Base-by-base conservation (phyloP, 2,888 invertebrate species). In the Pristionchus mayeri region DNA sequence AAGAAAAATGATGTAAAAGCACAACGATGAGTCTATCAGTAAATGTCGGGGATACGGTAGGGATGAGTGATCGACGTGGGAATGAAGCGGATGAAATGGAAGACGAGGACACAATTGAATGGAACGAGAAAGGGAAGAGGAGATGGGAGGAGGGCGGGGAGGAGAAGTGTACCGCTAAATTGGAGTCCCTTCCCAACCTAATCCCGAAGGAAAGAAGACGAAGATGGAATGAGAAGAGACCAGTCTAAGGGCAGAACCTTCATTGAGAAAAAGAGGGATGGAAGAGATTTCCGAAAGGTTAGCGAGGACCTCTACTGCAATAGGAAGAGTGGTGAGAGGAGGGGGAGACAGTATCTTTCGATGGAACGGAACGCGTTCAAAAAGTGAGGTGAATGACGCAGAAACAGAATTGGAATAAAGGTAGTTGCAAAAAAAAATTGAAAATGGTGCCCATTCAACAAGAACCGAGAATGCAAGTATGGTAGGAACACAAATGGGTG, bases 191-290 rank as follows among this genome's bases (percentile, higher is more conserved):
- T 44, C 44, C 30, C 76, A 78, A 78, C 76, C 76, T 78, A 78
- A 48, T 78, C 76, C 50, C 40, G 50, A 80, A 34, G 57, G 48
- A 57, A 71, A 57, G 54, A 57, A 57, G 80, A 80, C 34, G 60
- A 60, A 80, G 80, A 80, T 37, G 48, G 80, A 80, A 57, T 40
- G 80, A 57, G 80, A 80, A 44, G 80, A 80, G 60, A 60, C 54
- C 44, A 52, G 52, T 48, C 34, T 52, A 27, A 79, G 44, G 79
- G 21, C 37, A 79, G 79, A 75, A 13, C n/a, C 37, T 9, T 21
- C 7, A 57, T 57, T 18, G 24, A 71, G 40, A 3, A 71, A 71
- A 71, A 40, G 16, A 71, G 3, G 40, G 4, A 34, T 34, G 34
- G 37, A 67, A 18, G 34, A 67, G 44, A 44, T 44, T 44, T 75